A percentile compares a stretch with the other conserved stretches of the same genome.
Evolutionary conservation across 2,797 vertebrate species (phyloP).

Genomic region (Fistularia tabacaria): DNA sequence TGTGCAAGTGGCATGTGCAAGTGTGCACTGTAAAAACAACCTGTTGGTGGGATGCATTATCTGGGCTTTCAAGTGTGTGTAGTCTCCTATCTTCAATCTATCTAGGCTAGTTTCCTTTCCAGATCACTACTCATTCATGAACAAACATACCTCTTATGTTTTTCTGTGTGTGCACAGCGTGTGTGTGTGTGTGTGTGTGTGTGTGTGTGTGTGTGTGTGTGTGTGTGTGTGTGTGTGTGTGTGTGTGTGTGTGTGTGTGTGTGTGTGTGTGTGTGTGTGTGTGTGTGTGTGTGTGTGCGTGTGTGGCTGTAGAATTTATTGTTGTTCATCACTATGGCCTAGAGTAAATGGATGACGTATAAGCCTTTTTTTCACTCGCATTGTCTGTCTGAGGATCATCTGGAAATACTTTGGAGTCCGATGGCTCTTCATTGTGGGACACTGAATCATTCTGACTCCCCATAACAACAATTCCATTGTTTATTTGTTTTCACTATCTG

Average conservation of each 20-base stretch:
- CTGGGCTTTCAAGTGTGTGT: slow-evolving; percentile 56
- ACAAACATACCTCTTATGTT: slow-evolving; percentile 53
- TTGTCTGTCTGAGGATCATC: slow-evolving; percentile 69
- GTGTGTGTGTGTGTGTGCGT: slow-evolving; percentile 19
- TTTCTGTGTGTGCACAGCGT: slow-evolving; percentile 18
- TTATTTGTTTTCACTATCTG: slow-evolving; percentile 66
- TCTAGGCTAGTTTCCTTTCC: slow-evolving; percentile 60
- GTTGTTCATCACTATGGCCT: slow-evolving; percentile 59
- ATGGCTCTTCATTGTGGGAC: slow-evolving; percentile 50
- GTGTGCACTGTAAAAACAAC: slow-evolving; percentile 57
- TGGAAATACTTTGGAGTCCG: slow-evolving; percentile 71
- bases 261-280: slow-evolving; percentile 13
- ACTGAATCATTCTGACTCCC: slow-evolving; percentile 60
- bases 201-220: slow-evolving; percentile 15
- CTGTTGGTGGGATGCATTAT: slow-evolving; percentile 60
- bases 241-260: slow-evolving; percentile 17
- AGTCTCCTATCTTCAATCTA: slow-evolving; percentile 69
- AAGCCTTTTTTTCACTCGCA: slow-evolving; percentile 50
- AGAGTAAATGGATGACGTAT: slow-evolving; percentile 72
- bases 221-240: slow-evolving; percentile 17
- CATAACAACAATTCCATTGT: slow-evolving; percentile 73
- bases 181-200: slow-evolving; percentile 1
- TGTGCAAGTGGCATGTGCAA: slow-evolving; percentile 20
- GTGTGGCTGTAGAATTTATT: slow-evolving; percentile 50
- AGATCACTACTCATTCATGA: slow-evolving; percentile 54